phyloP scores from a whole-genome alignment of 1,140 invertebrate species.

The Pogonomyrmex barbatus region DNA sequence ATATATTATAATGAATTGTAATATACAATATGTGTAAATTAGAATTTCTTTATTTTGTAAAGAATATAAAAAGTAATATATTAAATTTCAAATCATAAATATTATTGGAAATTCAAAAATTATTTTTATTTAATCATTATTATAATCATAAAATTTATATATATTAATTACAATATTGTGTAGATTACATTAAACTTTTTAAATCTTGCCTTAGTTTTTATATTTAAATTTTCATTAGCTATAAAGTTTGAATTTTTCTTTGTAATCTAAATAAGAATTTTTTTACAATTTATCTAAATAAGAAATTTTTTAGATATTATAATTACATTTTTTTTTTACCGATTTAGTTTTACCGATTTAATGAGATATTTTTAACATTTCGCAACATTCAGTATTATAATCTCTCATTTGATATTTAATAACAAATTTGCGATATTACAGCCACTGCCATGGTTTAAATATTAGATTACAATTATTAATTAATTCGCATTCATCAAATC shows the following conservation, averaged over 20 bases:
- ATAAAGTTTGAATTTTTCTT: not conserved
- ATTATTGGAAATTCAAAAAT: not conserved
- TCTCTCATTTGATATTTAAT: constrained; percentile 33
- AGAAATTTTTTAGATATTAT: not conserved
- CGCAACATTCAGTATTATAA: constrained; percentile 35
- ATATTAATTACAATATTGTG: not conserved
- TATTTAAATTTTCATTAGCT: not conserved
- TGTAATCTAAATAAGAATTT: not conserved
- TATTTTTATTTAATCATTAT: not conserved
- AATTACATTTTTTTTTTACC: not conserved
- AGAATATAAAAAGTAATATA: not conserved
- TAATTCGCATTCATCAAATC: constrained; percentile 55
- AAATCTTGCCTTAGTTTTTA: not conserved
- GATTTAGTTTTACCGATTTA: not conserved
- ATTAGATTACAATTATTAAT: constrained; percentile 56
- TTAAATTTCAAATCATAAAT: not conserved
- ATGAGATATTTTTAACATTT: constrained; percentile 25
- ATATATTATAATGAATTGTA: not conserved
- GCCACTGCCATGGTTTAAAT: constrained; percentile 33
- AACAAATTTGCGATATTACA: constrained; percentile 46
- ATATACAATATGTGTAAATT: not conserved
- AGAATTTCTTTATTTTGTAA: not conserved
- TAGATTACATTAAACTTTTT: not conserved
- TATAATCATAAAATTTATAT: not conserved
- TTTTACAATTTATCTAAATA: not conserved